Conservation (phyloP, 1,140 invertebrate genomes). For the Lepidostoma basale region DNA sequence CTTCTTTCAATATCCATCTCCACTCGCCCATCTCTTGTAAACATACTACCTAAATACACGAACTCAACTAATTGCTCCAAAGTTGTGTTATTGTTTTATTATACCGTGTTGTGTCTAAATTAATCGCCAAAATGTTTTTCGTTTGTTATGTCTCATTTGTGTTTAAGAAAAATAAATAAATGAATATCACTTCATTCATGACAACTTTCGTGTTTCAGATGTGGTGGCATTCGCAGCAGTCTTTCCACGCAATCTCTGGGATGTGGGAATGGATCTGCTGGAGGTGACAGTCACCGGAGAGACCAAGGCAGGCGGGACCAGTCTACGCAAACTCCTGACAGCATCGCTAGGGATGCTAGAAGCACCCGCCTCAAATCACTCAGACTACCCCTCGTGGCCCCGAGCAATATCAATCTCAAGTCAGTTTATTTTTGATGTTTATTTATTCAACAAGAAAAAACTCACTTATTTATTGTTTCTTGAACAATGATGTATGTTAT, state of each 20-base stretch:
- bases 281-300: slow-evolving; percentile 47
- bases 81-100: too few species aligned
- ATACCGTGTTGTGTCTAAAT: too few species aligned
- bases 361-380: slow-evolving; percentile 69
- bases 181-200: too few species aligned
- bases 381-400: slow-evolving; percentile 67
- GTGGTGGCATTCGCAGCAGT: slow-evolving; percentile 50
- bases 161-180: too few species aligned
- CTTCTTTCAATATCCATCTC: too few species aligned
- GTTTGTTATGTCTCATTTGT: too few species aligned
- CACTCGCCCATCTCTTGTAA: too few species aligned
- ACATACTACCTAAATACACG: too few species aligned
- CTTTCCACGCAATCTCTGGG: slow-evolving; percentile 64
- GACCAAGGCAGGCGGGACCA: slow-evolving; percentile 60
- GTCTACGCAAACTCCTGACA: slow-evolving; percentile 72
- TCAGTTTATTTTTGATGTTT: slow-evolving; percentile 55
- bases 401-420: slow-evolving; percentile 67
- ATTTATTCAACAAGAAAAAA: not conserved
- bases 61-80: too few species aligned
- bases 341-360: slow-evolving; percentile 69
- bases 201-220: slow-evolving; percentile 5
- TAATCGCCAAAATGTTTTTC: too few species aligned
- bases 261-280: slow-evolving; percentile 63
- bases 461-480: too few species aligned
- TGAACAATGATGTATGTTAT: too few species aligned